Conservation (phyloP, 37 sponge, comb jelly and placozoan genomes). For the Cliona cf. orientalis region DNA sequence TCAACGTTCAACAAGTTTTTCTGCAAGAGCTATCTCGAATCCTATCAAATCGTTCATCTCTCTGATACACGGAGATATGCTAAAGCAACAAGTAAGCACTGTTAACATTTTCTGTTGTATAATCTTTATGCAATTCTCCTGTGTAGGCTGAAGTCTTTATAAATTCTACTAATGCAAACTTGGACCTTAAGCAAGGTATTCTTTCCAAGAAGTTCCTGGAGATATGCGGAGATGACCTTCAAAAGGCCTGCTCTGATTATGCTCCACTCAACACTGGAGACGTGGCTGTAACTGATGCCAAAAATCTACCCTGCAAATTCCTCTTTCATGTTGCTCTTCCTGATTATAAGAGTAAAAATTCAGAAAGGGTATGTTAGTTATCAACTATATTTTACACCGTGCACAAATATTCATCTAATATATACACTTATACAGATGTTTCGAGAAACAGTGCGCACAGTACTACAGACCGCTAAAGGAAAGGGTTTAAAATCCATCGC, state of each 20-base stretch:
- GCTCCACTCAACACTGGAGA: slow-evolving; percentile 19
- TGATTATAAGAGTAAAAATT: neutral
- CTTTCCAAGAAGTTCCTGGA: slow-evolving; percentile 15
- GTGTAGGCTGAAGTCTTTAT: slow-evolving; percentile 50
- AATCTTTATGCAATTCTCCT: neutral
- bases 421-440: slow-evolving; percentile 5
- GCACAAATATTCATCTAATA: too few species aligned
- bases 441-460: slow-evolving; percentile 8
- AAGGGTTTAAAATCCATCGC: slow-evolving; percentile 18
- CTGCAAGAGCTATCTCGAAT: slow-evolving; percentile 1
- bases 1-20: neutral
- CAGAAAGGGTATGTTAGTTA: slow-evolving; percentile 28
- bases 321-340: slow-evolving; percentile 29
- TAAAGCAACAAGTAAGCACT: slow-evolving; percentile 20
- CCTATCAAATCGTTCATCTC: slow-evolving; percentile 5
- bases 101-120: neutral
- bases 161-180: slow-evolving; percentile 35
- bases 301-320: slow-evolving; percentile 24
- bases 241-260: slow-evolving; percentile 30
- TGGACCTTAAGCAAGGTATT: slow-evolving; percentile 23
- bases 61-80: slow-evolving; percentile 21
- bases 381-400: neutral
- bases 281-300: slow-evolving; percentile 35
- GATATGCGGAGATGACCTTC: slow-evolving; percentile 29
- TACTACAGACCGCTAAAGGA: slow-evolving; percentile 13